phyloP scores from a whole-genome alignment of 2,113 vertebrate genomes.

The Aspidoscelis tigris region DNA sequence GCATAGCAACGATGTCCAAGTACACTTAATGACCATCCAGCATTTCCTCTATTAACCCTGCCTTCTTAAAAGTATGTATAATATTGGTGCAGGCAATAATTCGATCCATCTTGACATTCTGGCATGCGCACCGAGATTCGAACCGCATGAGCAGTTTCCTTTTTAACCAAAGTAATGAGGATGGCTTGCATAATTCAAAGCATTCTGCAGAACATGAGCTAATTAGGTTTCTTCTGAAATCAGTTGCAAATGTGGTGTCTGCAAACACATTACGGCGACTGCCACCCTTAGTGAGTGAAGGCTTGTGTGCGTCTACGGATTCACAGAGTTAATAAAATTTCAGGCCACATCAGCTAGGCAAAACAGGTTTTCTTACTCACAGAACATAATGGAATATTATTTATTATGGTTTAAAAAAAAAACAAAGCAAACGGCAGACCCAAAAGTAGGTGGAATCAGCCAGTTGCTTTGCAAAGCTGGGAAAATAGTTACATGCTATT shows the following conservation, averaged over 20 bases:
- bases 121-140: conserved; percentile 9
- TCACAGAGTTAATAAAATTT: background rate
- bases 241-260: background rate
- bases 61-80: conserved; percentile 14
- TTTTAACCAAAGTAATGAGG: conserved; percentile 28
- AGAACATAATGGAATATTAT: too few relatives aligned
- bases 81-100: conserved; percentile 17
- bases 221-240: conserved; percentile 3
- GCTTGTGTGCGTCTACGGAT: background rate
- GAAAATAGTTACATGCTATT: too few relatives aligned
- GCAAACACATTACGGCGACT: background rate
- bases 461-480: too few relatives aligned
- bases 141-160: conserved; percentile 4
- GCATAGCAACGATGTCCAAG: background rate
- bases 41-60: background rate
- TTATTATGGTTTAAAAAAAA: too few relatives aligned
- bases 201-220: background rate
- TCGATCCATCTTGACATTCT: conserved; percentile 34
- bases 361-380: background rate
- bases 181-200: conserved; percentile 32
- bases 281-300: background rate
- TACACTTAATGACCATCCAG: background rate
- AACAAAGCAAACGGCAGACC: too few relatives aligned
- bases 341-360: too few relatives aligned
- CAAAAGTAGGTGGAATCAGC: too few relatives aligned